A percentile compares a stretch with the other conserved stretches of the same genome.
These are phyloP conservation scores for Tipula vernalis DNA, from an alignment of 2,888 invertebrate genomes.

Conservation along the genomic window DNA sequence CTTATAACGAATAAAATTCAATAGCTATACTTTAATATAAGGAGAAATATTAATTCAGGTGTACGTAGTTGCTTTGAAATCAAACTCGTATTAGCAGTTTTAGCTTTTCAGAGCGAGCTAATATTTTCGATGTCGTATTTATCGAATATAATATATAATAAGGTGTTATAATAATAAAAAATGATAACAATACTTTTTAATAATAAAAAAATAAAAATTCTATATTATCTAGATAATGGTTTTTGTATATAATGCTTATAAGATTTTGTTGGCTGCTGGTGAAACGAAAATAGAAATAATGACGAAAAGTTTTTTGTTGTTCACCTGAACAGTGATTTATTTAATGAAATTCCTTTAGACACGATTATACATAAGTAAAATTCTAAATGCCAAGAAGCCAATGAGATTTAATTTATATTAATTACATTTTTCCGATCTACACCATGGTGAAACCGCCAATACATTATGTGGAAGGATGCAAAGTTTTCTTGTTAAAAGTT, in stretches of 20 bases:
- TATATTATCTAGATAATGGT: background rate
- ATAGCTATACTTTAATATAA: background rate
- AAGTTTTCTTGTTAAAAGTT: too few species aligned
- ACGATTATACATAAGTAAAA: background rate
- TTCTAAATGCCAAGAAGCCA: background rate
- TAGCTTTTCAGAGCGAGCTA: background rate
- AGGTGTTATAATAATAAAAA: background rate
- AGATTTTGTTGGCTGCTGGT: background rate
- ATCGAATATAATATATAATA: background rate
- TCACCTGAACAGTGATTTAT: background rate
- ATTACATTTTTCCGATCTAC: background rate
- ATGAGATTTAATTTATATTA: background rate
- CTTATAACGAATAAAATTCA: background rate
- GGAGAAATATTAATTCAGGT: background rate
- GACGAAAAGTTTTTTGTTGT: background rate
- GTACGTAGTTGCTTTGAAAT: background rate
- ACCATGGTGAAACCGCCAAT: background rate
- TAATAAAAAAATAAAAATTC: background rate
- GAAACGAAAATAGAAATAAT: background rate
- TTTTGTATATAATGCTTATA: background rate
- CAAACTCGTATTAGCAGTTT: background rate
- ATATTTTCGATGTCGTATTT: background rate
- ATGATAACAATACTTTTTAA: background rate
- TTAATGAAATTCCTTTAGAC: background rate
- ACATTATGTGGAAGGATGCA: too few species aligned